phyloP scores from a whole-genome alignment of 2,113 vertebrate species.

The Gymnorhina tibicen region DNA sequence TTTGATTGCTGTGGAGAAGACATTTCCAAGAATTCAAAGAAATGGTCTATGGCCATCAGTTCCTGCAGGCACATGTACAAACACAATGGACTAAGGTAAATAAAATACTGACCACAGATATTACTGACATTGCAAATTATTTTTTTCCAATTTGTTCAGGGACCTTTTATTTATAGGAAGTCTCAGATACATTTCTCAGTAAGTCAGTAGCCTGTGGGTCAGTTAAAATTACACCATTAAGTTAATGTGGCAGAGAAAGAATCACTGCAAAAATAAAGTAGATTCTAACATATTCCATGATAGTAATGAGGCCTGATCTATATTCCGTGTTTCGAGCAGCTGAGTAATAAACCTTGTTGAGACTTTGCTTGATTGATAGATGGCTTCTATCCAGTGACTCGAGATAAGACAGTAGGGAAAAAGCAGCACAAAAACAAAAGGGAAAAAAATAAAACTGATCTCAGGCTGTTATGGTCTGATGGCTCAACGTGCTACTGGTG shows the following conservation, averaged over 20 bases:
- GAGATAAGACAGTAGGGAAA: slow-evolving; percentile 50
- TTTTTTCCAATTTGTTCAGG: background rate
- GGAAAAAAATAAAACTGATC: slow-evolving; percentile 23
- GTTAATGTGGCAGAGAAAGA: slow-evolving; percentile 17
- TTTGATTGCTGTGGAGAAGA: background rate
- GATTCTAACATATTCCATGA: background rate
- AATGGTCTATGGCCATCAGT: background rate
- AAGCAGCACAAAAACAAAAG: slow-evolving; percentile 15
- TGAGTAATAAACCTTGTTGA: slow-evolving; percentile 53
- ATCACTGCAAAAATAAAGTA: background rate
- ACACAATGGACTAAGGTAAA: background rate
- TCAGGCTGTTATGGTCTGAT: slow-evolving; percentile 52
- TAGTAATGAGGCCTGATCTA: slow-evolving; percentile 30
- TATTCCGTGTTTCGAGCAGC: slow-evolving; percentile 36
- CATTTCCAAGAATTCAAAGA: background rate
- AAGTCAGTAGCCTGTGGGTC: background rate
- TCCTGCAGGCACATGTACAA: background rate
- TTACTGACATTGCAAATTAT: background rate
- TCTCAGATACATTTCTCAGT: background rate
- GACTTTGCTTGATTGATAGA: slow-evolving; percentile 57
- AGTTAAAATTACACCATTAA: slow-evolving; percentile 11
- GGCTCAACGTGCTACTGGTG: slow-evolving; percentile 41
- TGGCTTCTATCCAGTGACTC: slow-evolving; percentile 55
- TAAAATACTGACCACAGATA: background rate
- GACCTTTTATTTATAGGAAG: background rate